Conservation (phyloP, 1,140 invertebrate species). For the Sweltsa coloradensis region DNA sequence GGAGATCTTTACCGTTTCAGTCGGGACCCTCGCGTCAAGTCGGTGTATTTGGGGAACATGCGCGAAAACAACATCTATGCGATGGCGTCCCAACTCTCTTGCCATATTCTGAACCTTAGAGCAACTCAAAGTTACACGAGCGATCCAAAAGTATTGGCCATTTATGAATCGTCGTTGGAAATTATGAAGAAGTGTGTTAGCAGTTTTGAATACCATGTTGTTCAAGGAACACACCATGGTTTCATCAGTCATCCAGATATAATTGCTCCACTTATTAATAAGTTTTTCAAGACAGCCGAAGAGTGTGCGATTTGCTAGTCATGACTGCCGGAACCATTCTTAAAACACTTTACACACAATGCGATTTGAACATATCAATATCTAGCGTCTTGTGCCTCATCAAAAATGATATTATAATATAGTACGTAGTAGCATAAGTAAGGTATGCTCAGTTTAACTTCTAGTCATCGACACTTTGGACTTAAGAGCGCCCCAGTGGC, state of each 20-base stretch:
- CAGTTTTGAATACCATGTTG: conserved; percentile 50
- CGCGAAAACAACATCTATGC: conserved; percentile 52
- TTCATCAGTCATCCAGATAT: conserved; percentile 65
- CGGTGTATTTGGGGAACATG: conserved; percentile 43
- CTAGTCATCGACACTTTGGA: too few relatives aligned
- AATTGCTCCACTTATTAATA: conserved; percentile 46
- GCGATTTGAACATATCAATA: too few relatives aligned
- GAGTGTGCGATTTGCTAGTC: too few relatives aligned
- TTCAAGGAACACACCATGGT: conserved; percentile 72
- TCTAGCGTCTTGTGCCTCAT: too few relatives aligned
- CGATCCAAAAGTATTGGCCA: conserved; percentile 21
- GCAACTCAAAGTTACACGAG: conserved; percentile 30
- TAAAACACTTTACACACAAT: too few relatives aligned
- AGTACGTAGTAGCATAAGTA: too few relatives aligned
- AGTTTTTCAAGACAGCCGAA: conserved; percentile 46
- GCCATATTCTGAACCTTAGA: conserved; percentile 64
- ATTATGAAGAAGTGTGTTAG: conserved; percentile 42
- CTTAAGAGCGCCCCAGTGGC: too few relatives aligned
- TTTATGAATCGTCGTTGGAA: conserved; percentile 52
- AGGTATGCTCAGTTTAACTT: too few relatives aligned
- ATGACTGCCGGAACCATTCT: too few relatives aligned
- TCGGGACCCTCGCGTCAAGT: conserved; percentile 52
- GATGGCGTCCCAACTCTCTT: conserved; percentile 55
- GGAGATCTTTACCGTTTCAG: conserved; percentile 44
- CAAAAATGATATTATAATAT: too few relatives aligned